Conservation (phyloP, 2,888 invertebrate species). For the Drosophila conformis region DNA sequence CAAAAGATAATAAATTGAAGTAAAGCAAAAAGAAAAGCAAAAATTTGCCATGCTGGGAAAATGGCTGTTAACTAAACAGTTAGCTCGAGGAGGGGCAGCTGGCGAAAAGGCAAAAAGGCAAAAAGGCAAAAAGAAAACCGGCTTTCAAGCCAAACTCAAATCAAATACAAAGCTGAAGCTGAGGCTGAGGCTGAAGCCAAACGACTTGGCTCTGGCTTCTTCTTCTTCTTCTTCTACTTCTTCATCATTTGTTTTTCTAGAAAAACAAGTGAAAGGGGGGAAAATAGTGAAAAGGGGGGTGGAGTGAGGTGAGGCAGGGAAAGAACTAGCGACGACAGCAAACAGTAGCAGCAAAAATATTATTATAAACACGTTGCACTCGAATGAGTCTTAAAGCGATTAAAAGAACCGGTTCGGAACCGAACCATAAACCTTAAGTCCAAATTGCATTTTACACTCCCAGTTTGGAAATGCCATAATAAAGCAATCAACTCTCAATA, state of each 20-base stretch:
- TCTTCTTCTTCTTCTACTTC: slow-evolving; percentile 4
- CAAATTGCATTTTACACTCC: slow-evolving; percentile 27
- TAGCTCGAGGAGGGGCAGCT: slow-evolving; percentile 31
- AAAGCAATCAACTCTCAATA: not conserved
- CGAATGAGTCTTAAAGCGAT: slow-evolving; percentile 47
- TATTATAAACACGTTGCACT: slow-evolving; percentile 64
- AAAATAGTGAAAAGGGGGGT: not conserved
- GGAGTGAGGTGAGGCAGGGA: not conserved
- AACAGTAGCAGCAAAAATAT: slow-evolving; percentile 58
- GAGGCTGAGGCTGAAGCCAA: slow-evolving; percentile 30
- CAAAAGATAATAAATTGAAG: slow-evolving; percentile 20
- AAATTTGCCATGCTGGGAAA: slow-evolving; percentile 60
- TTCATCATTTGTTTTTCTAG: slow-evolving; percentile 26
- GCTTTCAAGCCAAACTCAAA: slow-evolving; percentile 47
- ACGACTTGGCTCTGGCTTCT: slow-evolving; percentile 50
- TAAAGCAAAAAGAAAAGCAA: slow-evolving; percentile 27
- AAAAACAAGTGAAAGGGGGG: slow-evolving; percentile 14
- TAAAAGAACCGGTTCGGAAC: slow-evolving; percentile 51
- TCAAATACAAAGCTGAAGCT: slow-evolving; percentile 16
- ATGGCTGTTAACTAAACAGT: slow-evolving; percentile 51
- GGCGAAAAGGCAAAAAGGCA: slow-evolving; percentile 35
- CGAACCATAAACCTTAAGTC: slow-evolving; percentile 55
- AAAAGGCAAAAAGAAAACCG: slow-evolving; percentile 64
- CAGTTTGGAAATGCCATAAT: slow-evolving; percentile 6
- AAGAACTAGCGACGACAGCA: slow-evolving; percentile 30